A percentile compares a stretch with the other conserved stretches of the same genome.
Conservation (phyloP, 2,888 invertebrate species). For the Acholoe squamosa region DNA sequence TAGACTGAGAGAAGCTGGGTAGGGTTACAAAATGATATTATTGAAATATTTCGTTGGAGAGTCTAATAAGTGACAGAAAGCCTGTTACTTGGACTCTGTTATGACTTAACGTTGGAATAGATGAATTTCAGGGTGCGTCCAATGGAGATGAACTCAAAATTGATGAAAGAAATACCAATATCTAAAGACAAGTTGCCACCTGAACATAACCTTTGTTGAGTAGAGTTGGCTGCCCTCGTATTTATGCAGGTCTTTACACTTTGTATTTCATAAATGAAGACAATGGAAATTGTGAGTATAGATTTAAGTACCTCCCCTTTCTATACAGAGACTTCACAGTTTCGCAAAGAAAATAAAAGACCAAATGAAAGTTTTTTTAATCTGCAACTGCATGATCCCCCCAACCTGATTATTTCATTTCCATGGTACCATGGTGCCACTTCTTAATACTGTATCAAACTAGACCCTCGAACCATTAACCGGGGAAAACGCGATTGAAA, state of each 20-base stretch:
- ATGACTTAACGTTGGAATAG: not conserved
- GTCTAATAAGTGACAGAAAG: not conserved
- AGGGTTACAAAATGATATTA: conserved; percentile 60
- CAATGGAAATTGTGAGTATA: conserved; percentile 62
- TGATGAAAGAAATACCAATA: not conserved
- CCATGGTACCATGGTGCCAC: conserved; percentile 45
- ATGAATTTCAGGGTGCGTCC: not conserved
- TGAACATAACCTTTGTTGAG: conserved; percentile 7
- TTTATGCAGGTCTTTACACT: conserved; percentile 52
- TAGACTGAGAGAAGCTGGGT: conserved; percentile 11
- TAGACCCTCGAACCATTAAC: not conserved
- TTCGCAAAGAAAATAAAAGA: conserved; percentile 17
- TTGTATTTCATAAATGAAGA: conserved; percentile 62
- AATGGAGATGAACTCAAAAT: conserved; percentile 12
- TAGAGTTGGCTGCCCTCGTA: conserved; percentile 39
- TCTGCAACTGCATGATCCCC: conserved; percentile 59
- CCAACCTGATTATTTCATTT: conserved; percentile 54
- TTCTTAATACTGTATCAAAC: conserved; percentile 22
- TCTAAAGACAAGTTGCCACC: not conserved
- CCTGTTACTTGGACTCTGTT: not conserved
- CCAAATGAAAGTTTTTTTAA: conserved; percentile 1
- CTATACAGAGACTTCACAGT: conserved; percentile 32
- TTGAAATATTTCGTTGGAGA: conserved; percentile 45
- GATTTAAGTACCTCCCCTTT: conserved; percentile 62
- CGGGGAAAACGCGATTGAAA: conserved; percentile 46